Percentiles rank a stretch among this genome's conserved stretches.
These are phyloP conservation scores for Chiridota heheva DNA, from an alignment of 35 echinoderm and acorn worm genomes.

Conservation along the genomic window DNA sequence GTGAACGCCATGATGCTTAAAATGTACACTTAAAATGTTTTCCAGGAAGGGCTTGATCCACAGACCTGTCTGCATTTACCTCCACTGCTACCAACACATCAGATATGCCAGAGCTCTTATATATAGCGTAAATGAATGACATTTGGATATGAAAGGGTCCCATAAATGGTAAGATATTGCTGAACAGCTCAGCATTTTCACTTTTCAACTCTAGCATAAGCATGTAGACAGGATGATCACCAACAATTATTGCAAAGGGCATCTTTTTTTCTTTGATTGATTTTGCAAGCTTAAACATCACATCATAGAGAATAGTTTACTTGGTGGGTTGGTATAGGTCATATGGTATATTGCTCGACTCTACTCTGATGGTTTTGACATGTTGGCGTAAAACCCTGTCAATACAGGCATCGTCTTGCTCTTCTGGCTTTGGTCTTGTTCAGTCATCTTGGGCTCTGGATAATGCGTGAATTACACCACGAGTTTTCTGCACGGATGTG, in stretches of 20 bases:
- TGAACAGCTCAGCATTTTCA: conserved; percentile 39
- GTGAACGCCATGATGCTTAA: conserved; percentile 31
- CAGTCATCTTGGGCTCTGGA: conserved; percentile 42
- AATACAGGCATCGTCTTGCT: conserved; percentile 57
- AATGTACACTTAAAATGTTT: conserved; percentile 48
- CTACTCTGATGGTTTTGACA: conserved; percentile 17
- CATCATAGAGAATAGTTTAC: conserved; percentile 49
- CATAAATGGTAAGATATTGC: conserved; percentile 41
- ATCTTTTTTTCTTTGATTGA: conserved; percentile 44
- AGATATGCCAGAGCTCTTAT: conserved; percentile 51
- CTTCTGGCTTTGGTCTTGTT: conserved; percentile 51
- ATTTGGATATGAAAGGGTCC: conserved; percentile 69
- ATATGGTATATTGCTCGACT: conserved; percentile 53
- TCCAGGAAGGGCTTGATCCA: conserved; percentile 44
- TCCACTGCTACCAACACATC: conserved; percentile 50
- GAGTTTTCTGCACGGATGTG: conserved; percentile 54
- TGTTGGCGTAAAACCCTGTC: conserved; percentile 49
- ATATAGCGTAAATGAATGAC: conserved; percentile 63
- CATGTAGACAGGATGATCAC: conserved; percentile 47
- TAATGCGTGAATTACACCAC: conserved; percentile 63
- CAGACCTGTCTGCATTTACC: conserved; percentile 38
- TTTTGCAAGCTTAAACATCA: conserved; percentile 28
- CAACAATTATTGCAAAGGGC: conserved; percentile 48
- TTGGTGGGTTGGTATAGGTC: conserved; percentile 47
- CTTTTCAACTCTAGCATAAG: conserved; percentile 41